Evolutionary conservation across 2,888 invertebrate species (phyloP).

Genomic region (Suillia variegata): DNA sequence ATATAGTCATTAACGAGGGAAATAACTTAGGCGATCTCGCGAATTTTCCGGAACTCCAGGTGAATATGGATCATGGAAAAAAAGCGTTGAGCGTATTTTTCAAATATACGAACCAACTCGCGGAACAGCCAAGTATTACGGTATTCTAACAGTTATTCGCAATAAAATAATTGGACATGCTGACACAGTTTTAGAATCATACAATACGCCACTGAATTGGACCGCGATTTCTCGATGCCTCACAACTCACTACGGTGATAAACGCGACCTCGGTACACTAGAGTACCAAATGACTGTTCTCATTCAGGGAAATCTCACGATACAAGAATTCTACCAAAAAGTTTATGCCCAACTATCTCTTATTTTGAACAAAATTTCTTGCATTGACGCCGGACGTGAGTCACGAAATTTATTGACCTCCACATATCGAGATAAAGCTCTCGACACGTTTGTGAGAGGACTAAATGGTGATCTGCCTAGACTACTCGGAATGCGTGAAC

Average conservation of each 20-base stretch:
- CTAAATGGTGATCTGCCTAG: constrained; percentile 30
- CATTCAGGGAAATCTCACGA: constrained; percentile 21
- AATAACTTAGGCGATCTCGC: constrained; percentile 1
- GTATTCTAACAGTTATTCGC: constrained; percentile 9
- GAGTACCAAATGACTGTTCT: constrained; percentile 31
- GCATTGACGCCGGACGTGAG: constrained; percentile 29
- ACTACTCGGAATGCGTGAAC: constrained; percentile 30
- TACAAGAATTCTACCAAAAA: constrained; percentile 31
- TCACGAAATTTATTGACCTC: constrained; percentile 21
- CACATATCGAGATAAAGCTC: constrained; percentile 30
- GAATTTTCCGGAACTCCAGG: constrained; percentile 15
- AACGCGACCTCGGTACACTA: constrained; percentile 27
- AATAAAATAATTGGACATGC: not conserved
- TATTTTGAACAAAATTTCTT: constrained; percentile 33
- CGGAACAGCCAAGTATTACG: constrained; percentile 19
- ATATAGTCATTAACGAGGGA: not conserved
- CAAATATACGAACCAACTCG: constrained; percentile 16
- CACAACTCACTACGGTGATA: constrained; percentile 27
- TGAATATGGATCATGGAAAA: no score
- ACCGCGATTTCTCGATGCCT: constrained; percentile 22
- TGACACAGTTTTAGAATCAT: not conserved
- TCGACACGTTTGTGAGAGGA: constrained; percentile 33
- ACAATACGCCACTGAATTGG: constrained; percentile 20
- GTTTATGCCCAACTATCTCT: constrained; percentile 33
- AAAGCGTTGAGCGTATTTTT: constrained; percentile 11